Evolutionary conservation across 53 echinoderm and acorn worm species (phyloP), one percentile per base, ranked within the genome.

Genomic region (Henricia sp.): DNA sequence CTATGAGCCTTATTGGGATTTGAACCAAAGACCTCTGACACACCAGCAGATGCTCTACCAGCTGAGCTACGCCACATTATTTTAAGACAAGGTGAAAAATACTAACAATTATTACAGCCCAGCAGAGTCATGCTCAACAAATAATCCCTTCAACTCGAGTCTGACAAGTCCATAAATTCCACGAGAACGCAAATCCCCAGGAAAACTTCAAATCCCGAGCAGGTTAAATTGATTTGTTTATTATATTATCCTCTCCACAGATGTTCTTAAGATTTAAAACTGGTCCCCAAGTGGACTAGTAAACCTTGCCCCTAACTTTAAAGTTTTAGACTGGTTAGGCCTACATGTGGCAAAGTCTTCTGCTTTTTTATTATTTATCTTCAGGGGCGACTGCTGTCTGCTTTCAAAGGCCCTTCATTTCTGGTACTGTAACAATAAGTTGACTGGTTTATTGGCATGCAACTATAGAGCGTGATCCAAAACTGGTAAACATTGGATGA

Each of bases 281-380:
- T 64, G 32, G 64, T 34, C n/a, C 72, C 72, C 50, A 33, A 14
- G 6, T 72, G 52, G 72, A 72, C 14, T 20, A 20, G 72, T 25
- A 10, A 58, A 26, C 27, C 13, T 9, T 13, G 6, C 58, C 58
- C 27, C 58, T 8, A 58, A 3, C 58, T 58, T 25, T 25, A 12
- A 16, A n/a, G n/a, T 8, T 36, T 17, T 36, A 36, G 65, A 65
- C 36, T 17, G 65, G 65, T 36, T 12, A 65, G 65, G 37, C 65
- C 19, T 36, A 65, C 65, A 65, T 65, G 17, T 65, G 65, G 65
- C 37, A 65, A 65, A 65, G 65, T 36, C 37, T 65, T 11, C 2
- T 36, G 36, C 21, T 64, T 46, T 46, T 46, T 8, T 46, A 10
- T 46, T n/a, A n/a, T n/a, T n/a, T n/a, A n/a, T n/a, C n/a, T n/a